These are phyloP conservation scores for Dicerorhinus sumatrensis DNA, from an alignment of 2,113 vertebrate genomes.

Conservation along the genomic window DNA sequence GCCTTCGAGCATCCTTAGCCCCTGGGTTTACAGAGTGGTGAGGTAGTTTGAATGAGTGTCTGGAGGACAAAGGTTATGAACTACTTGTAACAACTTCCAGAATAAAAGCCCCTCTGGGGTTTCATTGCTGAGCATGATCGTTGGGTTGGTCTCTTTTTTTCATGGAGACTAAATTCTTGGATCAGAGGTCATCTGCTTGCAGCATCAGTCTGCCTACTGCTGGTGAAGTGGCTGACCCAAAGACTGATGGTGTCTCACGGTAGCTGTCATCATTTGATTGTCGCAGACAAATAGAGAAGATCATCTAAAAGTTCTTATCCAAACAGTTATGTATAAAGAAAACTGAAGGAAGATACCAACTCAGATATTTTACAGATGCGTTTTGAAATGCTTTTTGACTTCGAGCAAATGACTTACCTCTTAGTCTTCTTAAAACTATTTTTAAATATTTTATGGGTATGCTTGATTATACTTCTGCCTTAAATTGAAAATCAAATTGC, in stretches of 20 bases:
- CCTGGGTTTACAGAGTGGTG: conserved; percentile 54
- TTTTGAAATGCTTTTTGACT: conserved; percentile 34
- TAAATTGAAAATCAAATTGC: conserved; percentile 23
- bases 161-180: conserved; percentile 16
- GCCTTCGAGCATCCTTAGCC: conserved; percentile 69
- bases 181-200: conserved; percentile 27
- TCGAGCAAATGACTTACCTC: neutral
- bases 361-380: neutral
- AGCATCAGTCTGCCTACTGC: conserved; percentile 27
- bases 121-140: conserved; percentile 22
- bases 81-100: conserved; percentile 88
- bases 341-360: neutral
- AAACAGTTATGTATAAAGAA: neutral
- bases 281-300: neutral
- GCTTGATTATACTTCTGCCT: neutral
- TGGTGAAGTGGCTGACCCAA: neutral
- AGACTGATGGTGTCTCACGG: neutral
- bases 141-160: conserved; percentile 61
- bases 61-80: conserved; percentile 90
- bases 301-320: neutral
- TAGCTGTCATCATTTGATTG: neutral
- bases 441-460: neutral
- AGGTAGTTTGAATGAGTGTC: conserved; percentile 83
- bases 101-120: conserved; percentile 85
- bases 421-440: conserved; percentile 39